Base-by-base conservation (phyloP, 1,140 invertebrate genomes). In the Cyrtorhinus lividipennis region DNA sequence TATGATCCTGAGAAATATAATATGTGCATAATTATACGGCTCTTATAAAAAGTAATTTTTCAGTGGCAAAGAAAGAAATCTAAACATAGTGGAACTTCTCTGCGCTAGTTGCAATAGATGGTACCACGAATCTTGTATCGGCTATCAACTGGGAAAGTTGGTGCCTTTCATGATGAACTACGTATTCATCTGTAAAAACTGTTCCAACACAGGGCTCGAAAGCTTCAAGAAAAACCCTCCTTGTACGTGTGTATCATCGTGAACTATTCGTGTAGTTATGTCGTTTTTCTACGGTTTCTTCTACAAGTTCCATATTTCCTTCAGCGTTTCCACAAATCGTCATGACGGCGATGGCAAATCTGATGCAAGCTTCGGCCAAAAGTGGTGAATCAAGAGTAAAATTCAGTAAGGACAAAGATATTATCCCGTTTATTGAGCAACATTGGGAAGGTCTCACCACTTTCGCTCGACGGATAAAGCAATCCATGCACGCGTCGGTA, bases 391-490 rank as follows among this genome's bases (percentile, higher is more conserved):
- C 81, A 24, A 79, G 80, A 69, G 75, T 72, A 8, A 72, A 86
- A 64, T 92, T 91, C 70, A 89, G 83, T 69, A 92, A 87, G 72
- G 90, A 92, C 66, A 81, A 88, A 73, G 94, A 98, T 66, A 96
- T 98, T 56, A 95, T 98, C 70, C 93, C 95, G 13, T 98, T 88
- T 68, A 93, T 98, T 68, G 95, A 98, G 70, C 85, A 88, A 68
- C 89, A 98, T 72, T 98, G 95, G 95, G 95, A 98, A 72, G 86
- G 86, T 63, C 85, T 98, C 78, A 97, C 94, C 1, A 92, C 92
- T 10, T 90, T 92, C 79, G 86, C 92, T 0, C 79, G 93, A 64
- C 83, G 92, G 73, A 84, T 89, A 2, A 94, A 92, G n/a, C 84
- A 87, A 68, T 92, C 90, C 0, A 96, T 92, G 92, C 88, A 89